A percentile compares a stretch with the other conserved stretches of the same genome.
Evolutionary conservation across 2,888 invertebrate species (phyloP).

Genomic region (Campoplex nolae): DNA sequence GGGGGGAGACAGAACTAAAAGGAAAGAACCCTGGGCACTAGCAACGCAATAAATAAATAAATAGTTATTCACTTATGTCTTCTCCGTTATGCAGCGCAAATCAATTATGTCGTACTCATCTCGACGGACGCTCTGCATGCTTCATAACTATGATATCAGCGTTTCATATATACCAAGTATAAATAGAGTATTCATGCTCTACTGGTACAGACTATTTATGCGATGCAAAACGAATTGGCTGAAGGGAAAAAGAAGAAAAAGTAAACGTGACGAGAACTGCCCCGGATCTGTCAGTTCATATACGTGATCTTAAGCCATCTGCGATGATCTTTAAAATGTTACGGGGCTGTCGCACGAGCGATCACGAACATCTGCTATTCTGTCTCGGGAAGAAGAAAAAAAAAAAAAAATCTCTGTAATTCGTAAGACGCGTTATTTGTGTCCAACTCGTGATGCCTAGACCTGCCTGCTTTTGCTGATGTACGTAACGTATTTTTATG

Average conservation of each 20-base stretch:
- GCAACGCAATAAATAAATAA: too few species aligned
- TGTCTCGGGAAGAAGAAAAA: neutral
- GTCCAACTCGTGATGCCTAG: neutral
- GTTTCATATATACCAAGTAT: too few species aligned
- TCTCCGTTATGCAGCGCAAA: too few species aligned
- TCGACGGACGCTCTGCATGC: too few species aligned
- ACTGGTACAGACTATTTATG: too few species aligned
- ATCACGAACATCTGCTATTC: slow-evolving; percentile 15
- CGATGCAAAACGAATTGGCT: too few species aligned
- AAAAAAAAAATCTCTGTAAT: slow-evolving; percentile 25
- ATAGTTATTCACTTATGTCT: too few species aligned
- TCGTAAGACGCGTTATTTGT: slow-evolving; percentile 30
- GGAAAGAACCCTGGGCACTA: too few species aligned
- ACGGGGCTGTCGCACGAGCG: slow-evolving; percentile 6
- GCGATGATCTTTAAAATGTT: slow-evolving; percentile 10
- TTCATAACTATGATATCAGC: too few species aligned
- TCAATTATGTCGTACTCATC: too few species aligned
- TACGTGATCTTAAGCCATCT: slow-evolving; percentile 39
- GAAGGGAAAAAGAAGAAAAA: slow-evolving; percentile 5
- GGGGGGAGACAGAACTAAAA: too few species aligned
- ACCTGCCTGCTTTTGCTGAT: neutral
- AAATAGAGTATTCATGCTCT: neutral
- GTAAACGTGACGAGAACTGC: slow-evolving; percentile 1
- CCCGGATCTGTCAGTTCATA: slow-evolving; percentile 16
- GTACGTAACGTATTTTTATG: neutral